Conservation (phyloP, 2,113 vertebrate genomes). For the Anoura caudifer region DNA sequence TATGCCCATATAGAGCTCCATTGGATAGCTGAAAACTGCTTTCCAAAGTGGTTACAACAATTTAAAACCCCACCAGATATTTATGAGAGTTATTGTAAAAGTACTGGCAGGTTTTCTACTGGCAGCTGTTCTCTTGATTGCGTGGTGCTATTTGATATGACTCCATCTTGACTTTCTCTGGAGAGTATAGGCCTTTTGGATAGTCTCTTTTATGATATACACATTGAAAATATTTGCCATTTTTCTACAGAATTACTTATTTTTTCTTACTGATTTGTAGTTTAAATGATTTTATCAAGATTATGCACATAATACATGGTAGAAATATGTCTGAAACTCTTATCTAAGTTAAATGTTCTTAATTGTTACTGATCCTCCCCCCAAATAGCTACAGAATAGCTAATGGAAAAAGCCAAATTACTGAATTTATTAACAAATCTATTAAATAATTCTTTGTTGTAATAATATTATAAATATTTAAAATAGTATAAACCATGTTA, state of each 20-base stretch:
- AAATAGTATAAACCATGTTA: background rate
- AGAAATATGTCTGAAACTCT: background rate
- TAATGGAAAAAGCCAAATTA: background rate
- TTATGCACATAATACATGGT: background rate
- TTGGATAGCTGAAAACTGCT: background rate
- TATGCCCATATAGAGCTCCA: background rate
- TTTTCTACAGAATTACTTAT: background rate
- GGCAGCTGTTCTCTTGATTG: background rate
- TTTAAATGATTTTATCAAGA: background rate
- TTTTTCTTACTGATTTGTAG: background rate
- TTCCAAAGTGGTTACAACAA: background rate
- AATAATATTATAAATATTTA: background rate
- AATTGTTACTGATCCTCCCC: background rate
- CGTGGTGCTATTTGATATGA: background rate
- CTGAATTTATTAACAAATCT: background rate
- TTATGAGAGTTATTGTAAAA: background rate
- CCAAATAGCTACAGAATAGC: background rate
- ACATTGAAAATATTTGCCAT: background rate
- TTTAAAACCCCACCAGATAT: background rate
- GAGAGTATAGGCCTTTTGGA: background rate
- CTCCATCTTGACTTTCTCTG: background rate
- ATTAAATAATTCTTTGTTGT: background rate
- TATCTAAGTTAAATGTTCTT: background rate
- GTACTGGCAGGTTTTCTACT: background rate
- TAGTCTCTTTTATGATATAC: background rate